A percentile compares a stretch with the other conserved stretches of the same genome.
These are phyloP conservation scores for Eupithecia abbreviata DNA, from an alignment of 2,888 invertebrate genomes.

Conservation along the genomic window DNA sequence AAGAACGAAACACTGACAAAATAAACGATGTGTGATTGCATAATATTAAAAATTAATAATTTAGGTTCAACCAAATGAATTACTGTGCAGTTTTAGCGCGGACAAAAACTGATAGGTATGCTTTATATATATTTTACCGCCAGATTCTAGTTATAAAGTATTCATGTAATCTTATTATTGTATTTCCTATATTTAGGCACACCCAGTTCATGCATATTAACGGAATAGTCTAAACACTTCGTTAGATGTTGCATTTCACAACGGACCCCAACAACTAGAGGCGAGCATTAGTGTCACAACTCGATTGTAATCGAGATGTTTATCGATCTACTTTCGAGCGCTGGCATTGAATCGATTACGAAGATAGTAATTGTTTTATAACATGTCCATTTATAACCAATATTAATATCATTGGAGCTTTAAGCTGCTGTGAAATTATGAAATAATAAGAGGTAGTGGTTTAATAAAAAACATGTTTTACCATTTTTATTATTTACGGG, in stretches of 20 bases:
- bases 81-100: no score
- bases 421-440: not conserved
- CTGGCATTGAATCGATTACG: constrained; percentile 45
- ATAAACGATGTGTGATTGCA: no score
- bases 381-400: constrained; percentile 22
- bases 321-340: constrained; percentile 49
- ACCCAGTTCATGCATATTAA: no score
- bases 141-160: no score
- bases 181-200: no score
- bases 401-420: constrained; percentile 9
- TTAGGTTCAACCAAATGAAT: no score
- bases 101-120: no score
- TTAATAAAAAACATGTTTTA: not conserved
- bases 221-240: not conserved
- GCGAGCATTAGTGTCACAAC: constrained; percentile 39
- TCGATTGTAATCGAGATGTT: constrained; percentile 40
- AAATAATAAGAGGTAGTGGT: not conserved
- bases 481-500: constrained; percentile 1
- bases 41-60: no score
- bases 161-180: no score
- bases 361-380: constrained; percentile 41
- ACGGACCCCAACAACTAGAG: constrained; percentile 6
- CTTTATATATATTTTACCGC: no score
- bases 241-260: not conserved
- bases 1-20: no score